phyloP scores from a whole-genome alignment of 2,888 invertebrate species.

The Eristalis tenax region DNA sequence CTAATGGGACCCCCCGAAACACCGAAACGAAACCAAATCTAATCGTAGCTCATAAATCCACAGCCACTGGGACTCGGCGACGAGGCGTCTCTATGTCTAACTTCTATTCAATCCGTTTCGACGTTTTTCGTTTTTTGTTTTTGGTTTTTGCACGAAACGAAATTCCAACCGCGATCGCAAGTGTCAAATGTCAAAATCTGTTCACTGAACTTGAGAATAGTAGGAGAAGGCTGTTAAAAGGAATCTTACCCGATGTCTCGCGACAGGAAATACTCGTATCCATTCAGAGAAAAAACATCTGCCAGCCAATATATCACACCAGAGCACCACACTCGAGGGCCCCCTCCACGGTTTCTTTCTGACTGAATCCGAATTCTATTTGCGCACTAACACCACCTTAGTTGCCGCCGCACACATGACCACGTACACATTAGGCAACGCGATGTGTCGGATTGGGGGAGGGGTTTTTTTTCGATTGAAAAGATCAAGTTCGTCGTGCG shows the following conservation, averaged over 20 bases:
- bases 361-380: neutral
- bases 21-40: neutral
- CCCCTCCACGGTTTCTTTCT: constrained; percentile 22
- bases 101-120: neutral
- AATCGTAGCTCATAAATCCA: neutral
- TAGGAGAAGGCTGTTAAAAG: neutral
- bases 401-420: neutral
- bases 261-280: constrained; percentile 45
- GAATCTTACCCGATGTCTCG: constrained; percentile 63
- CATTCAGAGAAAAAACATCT: constrained; percentile 38
- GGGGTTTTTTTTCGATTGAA: constrained; percentile 11
- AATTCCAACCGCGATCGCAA: neutral
- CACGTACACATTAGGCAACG: neutral
- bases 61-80: neutral
- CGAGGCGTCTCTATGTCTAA: neutral
- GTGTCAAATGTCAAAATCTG: constrained; percentile 35
- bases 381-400: constrained; percentile 2
- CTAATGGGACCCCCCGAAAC: neutral
- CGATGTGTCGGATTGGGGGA: neutral
- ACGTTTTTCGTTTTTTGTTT: neutral
- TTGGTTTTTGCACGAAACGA: too few species aligned
- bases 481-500: constrained; percentile 60
- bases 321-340: neutral
- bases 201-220: constrained; percentile 40
- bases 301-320: constrained; percentile 18